Evolutionary conservation across 1,140 invertebrate genomes (phyloP), one percentile per base, ranked within the genome.

Genomic region (Procambarus clarkii): DNA sequence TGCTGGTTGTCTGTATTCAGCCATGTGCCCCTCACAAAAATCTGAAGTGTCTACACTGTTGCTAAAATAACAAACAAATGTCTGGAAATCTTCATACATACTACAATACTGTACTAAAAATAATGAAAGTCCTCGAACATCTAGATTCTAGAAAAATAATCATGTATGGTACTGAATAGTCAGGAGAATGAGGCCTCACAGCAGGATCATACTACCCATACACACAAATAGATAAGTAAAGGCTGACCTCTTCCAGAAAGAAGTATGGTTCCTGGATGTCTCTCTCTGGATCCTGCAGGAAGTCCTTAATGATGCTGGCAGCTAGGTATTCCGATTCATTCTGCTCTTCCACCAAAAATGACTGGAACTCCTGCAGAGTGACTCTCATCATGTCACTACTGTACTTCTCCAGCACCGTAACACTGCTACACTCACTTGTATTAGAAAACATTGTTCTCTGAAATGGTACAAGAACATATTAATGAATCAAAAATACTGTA

Each of bases 221-320:
- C 50, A 54, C 50, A 54, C 13, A 54, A 54, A 5, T 54, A 54
- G 50, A 8, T 11, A 11, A 54, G 50, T 54, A 9, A n/a, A 24
- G 8, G 13, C 81, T 83, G 94, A 96, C 95, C 92, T 98, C 98
- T 58, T 95, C 94, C n/a, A 96, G 94, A 2, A 96, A 97, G 93
- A 98, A 97, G 94, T 96, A 97, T 0, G 97, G 97, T 92, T 98
- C 97, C 93, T 97, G 96, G 1, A 97, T 96, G 94, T 98, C 97
- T 82, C 97, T 95, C 93, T 97, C 96, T 7, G 97, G 96, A 94
- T 98, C 97, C 94, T 97, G 96, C 7, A 95, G 92, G 94, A 97
- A 97, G 91, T 98, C 96, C 88, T 97, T 95, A 91, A 98, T 97
- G 44, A 93, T 92, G 21, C 86, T 60, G 11, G 79, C 91, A 24